Evolutionary conservation across 2,797 vertebrate species (phyloP).

Genomic region (Parotocinclus haroldoi): DNA sequence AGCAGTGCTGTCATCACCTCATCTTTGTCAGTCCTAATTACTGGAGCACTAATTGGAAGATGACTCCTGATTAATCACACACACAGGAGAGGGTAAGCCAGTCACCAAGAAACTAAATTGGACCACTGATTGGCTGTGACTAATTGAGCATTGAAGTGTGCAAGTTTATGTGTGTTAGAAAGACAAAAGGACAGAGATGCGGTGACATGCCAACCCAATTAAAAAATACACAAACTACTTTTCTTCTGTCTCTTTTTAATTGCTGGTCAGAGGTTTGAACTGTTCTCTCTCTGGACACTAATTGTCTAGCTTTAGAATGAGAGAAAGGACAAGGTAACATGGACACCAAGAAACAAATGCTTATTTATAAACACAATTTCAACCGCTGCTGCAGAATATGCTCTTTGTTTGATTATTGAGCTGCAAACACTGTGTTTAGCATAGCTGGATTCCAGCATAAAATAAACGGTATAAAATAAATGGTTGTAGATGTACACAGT

Average conservation of each 20-base stretch:
- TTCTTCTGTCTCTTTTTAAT: constrained; percentile 55
- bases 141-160: constrained; percentile 64
- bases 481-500: too few relatives aligned
- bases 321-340: constrained; percentile 18
- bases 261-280: constrained; percentile 64
- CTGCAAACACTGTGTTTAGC: not conserved
- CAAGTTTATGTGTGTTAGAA: constrained; percentile 27
- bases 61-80: constrained; percentile 61
- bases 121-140: constrained; percentile 68
- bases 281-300: constrained; percentile 60
- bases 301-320: constrained; percentile 48
- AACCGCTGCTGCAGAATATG: constrained; percentile 15
- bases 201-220: constrained; percentile 67
- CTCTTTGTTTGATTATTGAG: constrained; percentile 11
- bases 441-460: too few relatives aligned
- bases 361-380: constrained; percentile 48
- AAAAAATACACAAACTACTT: constrained; percentile 59
- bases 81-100: constrained; percentile 55
- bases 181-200: constrained; percentile 45
- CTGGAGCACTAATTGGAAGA: constrained; percentile 67
- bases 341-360: constrained; percentile 32
- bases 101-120: constrained; percentile 70
- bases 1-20: constrained; percentile 45
- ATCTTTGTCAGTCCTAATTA: constrained; percentile 62
- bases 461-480: not conserved